phyloP scores from a whole-genome alignment of 2,888 invertebrate genomes.

The Agriotes lineatus region DNA sequence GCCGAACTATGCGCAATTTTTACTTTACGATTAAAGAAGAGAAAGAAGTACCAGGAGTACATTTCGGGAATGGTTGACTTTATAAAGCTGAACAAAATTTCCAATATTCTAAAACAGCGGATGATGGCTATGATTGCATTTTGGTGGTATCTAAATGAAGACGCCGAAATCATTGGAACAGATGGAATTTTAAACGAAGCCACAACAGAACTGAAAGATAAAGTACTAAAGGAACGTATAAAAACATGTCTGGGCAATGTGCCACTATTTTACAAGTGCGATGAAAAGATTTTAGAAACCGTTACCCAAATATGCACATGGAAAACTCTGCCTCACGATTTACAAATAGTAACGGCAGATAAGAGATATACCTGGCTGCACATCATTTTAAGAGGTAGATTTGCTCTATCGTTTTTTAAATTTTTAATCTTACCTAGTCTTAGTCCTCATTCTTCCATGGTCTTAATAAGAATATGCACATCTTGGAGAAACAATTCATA shows the following conservation, averaged over 20 bases:
- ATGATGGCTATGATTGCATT: conserved; percentile 68
- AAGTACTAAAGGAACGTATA: conserved; percentile 40
- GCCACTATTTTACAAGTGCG: conserved; percentile 37
- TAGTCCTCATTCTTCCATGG: no score
- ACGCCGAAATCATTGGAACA: conserved; percentile 50
- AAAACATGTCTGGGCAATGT: conserved; percentile 28
- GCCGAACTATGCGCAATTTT: conserved; percentile 39
- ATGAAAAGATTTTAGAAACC: not conserved
- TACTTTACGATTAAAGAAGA: conserved; percentile 30
- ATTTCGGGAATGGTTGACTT: conserved; percentile 68
- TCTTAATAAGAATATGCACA: no score
- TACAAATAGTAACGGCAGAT: conserved; percentile 15
- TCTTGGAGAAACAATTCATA: no score
- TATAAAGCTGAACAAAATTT: conserved; percentile 68
- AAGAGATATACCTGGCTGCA: conserved; percentile 24
- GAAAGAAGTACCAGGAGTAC: conserved; percentile 64
- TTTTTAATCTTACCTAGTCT: not conserved
- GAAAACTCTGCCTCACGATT: conserved; percentile 37
- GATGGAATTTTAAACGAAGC: conserved; percentile 40
- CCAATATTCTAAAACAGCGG: conserved; percentile 64
- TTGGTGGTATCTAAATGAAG: conserved; percentile 69
- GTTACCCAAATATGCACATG: conserved; percentile 25
- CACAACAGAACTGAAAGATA: conserved; percentile 38
- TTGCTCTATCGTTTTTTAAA: not conserved
- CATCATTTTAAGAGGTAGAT: conserved; percentile 39